These are phyloP conservation scores for Tricholaema leucomelas DNA, from an alignment of 2,113 vertebrate species.

Conservation along the genomic window DNA sequence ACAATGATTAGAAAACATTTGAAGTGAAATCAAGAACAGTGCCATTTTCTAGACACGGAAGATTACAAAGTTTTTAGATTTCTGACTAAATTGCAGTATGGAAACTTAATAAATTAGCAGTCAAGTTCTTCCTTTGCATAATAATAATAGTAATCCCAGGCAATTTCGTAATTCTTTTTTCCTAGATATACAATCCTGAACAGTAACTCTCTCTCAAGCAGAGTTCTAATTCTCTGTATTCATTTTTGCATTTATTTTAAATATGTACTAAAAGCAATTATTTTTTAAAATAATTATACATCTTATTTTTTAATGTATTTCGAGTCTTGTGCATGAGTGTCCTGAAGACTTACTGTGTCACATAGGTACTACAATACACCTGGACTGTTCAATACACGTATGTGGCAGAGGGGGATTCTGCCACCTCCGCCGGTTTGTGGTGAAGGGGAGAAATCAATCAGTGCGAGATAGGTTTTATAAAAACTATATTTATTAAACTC, in stretches of 20 bases:
- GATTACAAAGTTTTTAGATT: background rate
- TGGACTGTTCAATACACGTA: background rate
- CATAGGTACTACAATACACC: background rate
- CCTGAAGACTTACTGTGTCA: background rate
- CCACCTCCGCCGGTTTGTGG: too few relatives aligned
- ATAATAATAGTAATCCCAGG: background rate
- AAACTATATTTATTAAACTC: too few relatives aligned
- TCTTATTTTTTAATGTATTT: background rate
- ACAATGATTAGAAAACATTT: background rate
- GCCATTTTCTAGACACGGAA: background rate
- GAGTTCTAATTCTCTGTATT: background rate
- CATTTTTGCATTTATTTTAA: background rate
- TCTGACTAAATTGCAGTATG: background rate
- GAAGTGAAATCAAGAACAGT: background rate
- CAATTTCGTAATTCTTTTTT: background rate
- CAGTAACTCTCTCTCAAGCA: background rate
- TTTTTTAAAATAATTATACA: background rate
- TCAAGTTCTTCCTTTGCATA: background rate
- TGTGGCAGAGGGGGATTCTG: too few relatives aligned
- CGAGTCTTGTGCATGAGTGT: background rate
- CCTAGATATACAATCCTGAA: background rate
- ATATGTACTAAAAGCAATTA: background rate
- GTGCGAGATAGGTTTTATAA: too few relatives aligned
- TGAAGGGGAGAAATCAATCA: too few relatives aligned
- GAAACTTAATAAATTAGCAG: background rate